A percentile compares a stretch with the other conserved stretches of the same genome.
Conservation (phyloP, 2,797 vertebrate genomes). For the Enteromius unitaeniatus region DNA sequence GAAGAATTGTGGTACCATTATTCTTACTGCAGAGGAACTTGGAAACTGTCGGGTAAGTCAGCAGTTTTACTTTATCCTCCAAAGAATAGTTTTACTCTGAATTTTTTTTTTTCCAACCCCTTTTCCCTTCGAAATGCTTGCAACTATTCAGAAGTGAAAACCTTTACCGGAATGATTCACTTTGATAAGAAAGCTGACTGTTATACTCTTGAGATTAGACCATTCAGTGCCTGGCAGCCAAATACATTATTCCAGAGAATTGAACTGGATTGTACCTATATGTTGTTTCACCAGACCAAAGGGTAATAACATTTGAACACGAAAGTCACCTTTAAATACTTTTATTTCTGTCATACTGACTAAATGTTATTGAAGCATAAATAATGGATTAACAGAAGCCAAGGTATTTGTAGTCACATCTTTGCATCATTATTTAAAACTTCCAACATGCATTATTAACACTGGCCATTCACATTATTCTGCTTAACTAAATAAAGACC, state of each 20-base stretch:
- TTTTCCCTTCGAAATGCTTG: slow-evolving; percentile 14
- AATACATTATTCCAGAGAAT: slow-evolving; percentile 23
- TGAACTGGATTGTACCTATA: background rate
- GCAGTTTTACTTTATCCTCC: slow-evolving; percentile 27
- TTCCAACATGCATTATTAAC: background rate
- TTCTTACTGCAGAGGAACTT: slow-evolving; percentile 91
- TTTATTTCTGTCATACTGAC: slow-evolving; percentile 7
- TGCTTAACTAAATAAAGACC: background rate
- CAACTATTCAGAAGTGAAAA: slow-evolving; percentile 60
- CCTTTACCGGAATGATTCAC: slow-evolving; percentile 25
- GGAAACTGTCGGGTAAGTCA: slow-evolving; percentile 93
- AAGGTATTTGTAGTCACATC: background rate
- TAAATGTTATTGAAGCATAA: slow-evolving; percentile 13
- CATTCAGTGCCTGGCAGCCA: slow-evolving; percentile 11
- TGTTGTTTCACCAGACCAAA: slow-evolving; percentile 26
- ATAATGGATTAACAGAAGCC: background rate
- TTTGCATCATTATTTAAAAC: slow-evolving; percentile 10
- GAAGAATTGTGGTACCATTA: slow-evolving; percentile 92
- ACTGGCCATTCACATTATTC: background rate
- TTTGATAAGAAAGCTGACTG: slow-evolving; percentile 14
- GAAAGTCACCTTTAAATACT: slow-evolving; percentile 2
- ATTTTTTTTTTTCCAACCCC: slow-evolving; percentile 1
- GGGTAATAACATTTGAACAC: slow-evolving; percentile 12
- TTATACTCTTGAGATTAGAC: slow-evolving; percentile 31
- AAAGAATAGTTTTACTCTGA: slow-evolving; percentile 8